Percentiles rank a stretch among this genome's conserved stretches.
These are phyloP conservation scores for Diogma glabrata DNA, from an alignment of 2,888 invertebrate genomes.

Conservation along the genomic window DNA sequence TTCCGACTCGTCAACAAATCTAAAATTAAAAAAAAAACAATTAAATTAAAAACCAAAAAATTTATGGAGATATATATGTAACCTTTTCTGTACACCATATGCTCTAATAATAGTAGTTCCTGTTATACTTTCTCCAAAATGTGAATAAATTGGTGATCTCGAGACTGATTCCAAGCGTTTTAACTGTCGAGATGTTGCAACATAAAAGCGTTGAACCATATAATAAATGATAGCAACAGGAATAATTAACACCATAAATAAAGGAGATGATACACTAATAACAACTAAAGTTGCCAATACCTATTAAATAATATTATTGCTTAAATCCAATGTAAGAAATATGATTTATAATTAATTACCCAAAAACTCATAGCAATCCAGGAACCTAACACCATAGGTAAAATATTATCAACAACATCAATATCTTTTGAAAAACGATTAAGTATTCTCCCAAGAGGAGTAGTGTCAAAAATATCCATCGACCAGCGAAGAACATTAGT, in stretches of 20 bases:
- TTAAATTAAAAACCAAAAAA: neutral
- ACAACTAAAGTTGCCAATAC: constrained; percentile 78
- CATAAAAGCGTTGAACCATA: constrained; percentile 87
- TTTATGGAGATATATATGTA: constrained; percentile 6
- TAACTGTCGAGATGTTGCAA: constrained; percentile 84
- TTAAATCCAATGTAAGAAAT: too few relatives aligned
- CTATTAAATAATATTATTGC: too few relatives aligned
- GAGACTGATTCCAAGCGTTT: constrained; percentile 89
- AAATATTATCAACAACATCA: constrained; percentile 43
- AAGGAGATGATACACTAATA: constrained; percentile 75
- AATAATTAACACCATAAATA: constrained; percentile 64
- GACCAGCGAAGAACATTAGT: constrained; percentile 52
- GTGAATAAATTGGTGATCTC: constrained; percentile 92
- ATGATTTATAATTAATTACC: too few relatives aligned
- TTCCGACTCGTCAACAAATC: constrained; percentile 84
- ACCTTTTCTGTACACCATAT: constrained; percentile 59
- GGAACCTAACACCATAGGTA: constrained; percentile 36
- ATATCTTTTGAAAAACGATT: constrained; percentile 53
- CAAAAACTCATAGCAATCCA: constrained; percentile 36
- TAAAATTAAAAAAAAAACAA: constrained; percentile 23
- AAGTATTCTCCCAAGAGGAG: constrained; percentile 63
- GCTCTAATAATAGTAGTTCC: constrained; percentile 80
- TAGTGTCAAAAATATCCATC: constrained; percentile 66
- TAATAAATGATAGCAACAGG: constrained; percentile 75
- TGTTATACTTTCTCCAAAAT: constrained; percentile 89